Percentiles rank a stretch among this genome's conserved stretches.
Evolutionary conservation across 2,888 invertebrate genomes (phyloP).

Genomic region (Latrodectus hesperus): DNA sequence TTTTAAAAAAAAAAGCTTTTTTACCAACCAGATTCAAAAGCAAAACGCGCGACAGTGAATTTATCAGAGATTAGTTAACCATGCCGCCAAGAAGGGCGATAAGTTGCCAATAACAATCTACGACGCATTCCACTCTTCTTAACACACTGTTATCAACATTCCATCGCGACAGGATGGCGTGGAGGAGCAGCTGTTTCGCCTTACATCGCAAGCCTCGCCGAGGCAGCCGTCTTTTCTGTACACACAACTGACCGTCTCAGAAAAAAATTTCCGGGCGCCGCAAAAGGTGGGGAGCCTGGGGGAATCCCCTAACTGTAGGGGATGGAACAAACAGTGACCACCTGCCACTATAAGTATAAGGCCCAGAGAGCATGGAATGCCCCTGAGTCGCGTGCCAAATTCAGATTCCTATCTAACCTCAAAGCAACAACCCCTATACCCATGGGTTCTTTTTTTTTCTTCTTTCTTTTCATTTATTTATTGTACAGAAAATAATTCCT

Average conservation of each 20-base stretch:
- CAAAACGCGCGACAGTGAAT: no score
- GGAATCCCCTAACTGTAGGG: slow-evolving; percentile 13
- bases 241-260: slow-evolving; percentile 2
- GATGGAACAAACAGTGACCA: slow-evolving; percentile 54
- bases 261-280: neutral
- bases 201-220: neutral
- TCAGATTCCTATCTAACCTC: slow-evolving; percentile 21
- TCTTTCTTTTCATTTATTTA: neutral
- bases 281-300: slow-evolving; percentile 4
- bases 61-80: no score
- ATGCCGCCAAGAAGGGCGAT: slow-evolving; percentile 14
- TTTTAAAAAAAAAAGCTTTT: no score
- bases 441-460: slow-evolving; percentile 8
- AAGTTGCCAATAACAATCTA: neutral
- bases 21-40: no score
- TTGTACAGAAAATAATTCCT: no score
- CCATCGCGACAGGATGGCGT: slow-evolving; percentile 55
- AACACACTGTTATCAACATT: slow-evolving; percentile 65
- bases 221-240: slow-evolving; percentile 20
- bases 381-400: slow-evolving; percentile 62
- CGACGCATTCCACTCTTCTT: slow-evolving; percentile 49
- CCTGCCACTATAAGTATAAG: slow-evolving; percentile 58
- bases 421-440: neutral
- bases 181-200: slow-evolving; percentile 57
- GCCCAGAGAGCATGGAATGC: slow-evolving; percentile 38